These are phyloP conservation scores for Epistrophe eligans DNA, from an alignment of 2,888 invertebrate species.

Conservation along the genomic window DNA sequence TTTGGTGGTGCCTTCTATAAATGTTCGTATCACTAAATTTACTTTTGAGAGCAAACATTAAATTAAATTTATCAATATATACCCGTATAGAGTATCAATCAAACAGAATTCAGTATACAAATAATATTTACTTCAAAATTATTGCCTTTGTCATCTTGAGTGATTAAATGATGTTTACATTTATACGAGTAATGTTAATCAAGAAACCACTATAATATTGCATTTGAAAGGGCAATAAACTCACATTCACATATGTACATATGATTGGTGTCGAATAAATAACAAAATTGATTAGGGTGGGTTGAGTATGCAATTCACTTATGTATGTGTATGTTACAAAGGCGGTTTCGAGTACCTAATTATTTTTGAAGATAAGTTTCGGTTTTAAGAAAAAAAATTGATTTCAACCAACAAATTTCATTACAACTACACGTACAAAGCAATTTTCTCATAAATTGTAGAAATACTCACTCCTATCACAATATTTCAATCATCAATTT, in stretches of 20 bases:
- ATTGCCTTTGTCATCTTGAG: background rate
- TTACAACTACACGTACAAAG: too few species aligned
- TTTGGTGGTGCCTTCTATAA: constrained; percentile 1
- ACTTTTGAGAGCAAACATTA: constrained; percentile 1
- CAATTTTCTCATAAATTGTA: too few species aligned
- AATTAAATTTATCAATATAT: background rate
- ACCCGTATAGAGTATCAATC: background rate
- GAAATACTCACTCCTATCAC: too few species aligned
- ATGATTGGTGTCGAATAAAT: constrained; percentile 2
- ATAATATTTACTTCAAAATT: constrained; percentile 5
- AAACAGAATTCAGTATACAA: background rate
- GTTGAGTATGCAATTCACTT: background rate
- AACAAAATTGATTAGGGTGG: background rate
- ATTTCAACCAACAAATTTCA: too few species aligned
- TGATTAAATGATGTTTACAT: constrained; percentile 15
- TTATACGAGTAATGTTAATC: constrained; percentile 12
- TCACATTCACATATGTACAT: background rate
- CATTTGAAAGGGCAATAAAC: constrained; percentile 30
- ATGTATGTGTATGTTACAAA: background rate
- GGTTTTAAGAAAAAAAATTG: too few species aligned
- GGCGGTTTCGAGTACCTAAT: background rate
- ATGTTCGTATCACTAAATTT: background rate
- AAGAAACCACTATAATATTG: background rate
- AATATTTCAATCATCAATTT: too few species aligned
- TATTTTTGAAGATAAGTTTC: background rate